A percentile compares a stretch with the other conserved stretches of the same genome.
phyloP scores from a whole-genome alignment of 1,140 invertebrate genomes.

The Trichomalopsis sarcophagae region DNA sequence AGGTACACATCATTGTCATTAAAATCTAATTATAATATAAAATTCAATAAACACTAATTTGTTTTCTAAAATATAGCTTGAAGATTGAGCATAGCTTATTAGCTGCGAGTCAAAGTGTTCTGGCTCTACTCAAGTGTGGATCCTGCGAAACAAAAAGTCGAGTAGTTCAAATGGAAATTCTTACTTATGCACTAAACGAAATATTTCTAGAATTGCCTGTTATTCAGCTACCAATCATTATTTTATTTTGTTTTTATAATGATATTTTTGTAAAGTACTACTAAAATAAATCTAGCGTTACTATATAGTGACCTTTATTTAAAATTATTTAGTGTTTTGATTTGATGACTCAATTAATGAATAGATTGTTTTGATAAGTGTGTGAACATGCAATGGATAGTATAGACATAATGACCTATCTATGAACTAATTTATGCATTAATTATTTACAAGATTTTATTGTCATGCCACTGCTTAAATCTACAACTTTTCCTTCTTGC shows the following conservation, averaged over 20 bases:
- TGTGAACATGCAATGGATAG: neutral
- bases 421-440: conserved; percentile 3
- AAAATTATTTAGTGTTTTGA: conserved; percentile 7
- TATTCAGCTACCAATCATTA: conserved; percentile 9
- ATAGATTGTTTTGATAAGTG: neutral
- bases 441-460: conserved; percentile 54
- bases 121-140: conserved; percentile 86
- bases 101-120: conserved; percentile 83
- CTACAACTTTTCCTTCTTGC: conserved; percentile 72
- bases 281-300: conserved; percentile 6
- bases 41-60: neutral
- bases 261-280: conserved; percentile 40
- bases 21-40: neutral
- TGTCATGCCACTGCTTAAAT: conserved; percentile 70
- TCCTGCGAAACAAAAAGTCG: conserved; percentile 92
- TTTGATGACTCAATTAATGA: neutral
- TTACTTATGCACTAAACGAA: conserved; percentile 89
- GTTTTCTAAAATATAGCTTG: conserved; percentile 77
- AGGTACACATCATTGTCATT: conserved; percentile 64
- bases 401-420: neutral
- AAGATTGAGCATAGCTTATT: conserved; percentile 92
- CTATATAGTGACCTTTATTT: neutral
- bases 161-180: conserved; percentile 96
- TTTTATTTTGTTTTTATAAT: conserved; percentile 12
- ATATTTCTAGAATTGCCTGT: conserved; percentile 26